Percentiles rank a stretch among this genome's conserved stretches.
phyloP scores from a whole-genome alignment of 2,797 vertebrate species.

The Phataginus tricuspis region DNA sequence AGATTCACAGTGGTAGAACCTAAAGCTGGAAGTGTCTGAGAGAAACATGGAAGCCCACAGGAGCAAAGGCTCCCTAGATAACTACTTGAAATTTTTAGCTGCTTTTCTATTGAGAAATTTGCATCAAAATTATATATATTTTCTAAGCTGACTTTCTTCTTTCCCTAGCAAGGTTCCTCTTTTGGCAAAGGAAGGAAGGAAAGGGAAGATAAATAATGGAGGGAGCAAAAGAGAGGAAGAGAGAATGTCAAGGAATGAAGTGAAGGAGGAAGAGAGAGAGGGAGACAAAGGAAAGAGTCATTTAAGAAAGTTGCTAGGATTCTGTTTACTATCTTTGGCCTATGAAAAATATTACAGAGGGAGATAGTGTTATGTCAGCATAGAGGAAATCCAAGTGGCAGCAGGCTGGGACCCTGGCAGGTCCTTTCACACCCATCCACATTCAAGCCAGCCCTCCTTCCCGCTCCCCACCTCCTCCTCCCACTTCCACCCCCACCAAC shows the following conservation, averaged over 20 bases:
- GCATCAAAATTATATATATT: background rate
- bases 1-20: background rate
- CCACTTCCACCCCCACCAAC: fast-evolving
- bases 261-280: no score
- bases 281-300: background rate
- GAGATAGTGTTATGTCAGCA: background rate
- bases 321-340: background rate
- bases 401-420: background rate
- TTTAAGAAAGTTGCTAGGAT: background rate
- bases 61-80: background rate
- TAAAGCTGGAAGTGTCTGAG: background rate
- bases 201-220: background rate
- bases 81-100: background rate
- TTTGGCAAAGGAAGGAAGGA: background rate
- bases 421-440: background rate
- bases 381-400: background rate
- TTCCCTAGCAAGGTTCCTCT: background rate
- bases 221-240: no score
- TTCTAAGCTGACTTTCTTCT: background rate
- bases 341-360: background rate
- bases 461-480: background rate
- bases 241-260: background rate
- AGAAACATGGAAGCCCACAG: background rate
- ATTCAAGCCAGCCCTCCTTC: background rate
- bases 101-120: background rate